Evolutionary conservation across 2,113 vertebrate genomes (phyloP).

Genomic region (Meles meles): DNA sequence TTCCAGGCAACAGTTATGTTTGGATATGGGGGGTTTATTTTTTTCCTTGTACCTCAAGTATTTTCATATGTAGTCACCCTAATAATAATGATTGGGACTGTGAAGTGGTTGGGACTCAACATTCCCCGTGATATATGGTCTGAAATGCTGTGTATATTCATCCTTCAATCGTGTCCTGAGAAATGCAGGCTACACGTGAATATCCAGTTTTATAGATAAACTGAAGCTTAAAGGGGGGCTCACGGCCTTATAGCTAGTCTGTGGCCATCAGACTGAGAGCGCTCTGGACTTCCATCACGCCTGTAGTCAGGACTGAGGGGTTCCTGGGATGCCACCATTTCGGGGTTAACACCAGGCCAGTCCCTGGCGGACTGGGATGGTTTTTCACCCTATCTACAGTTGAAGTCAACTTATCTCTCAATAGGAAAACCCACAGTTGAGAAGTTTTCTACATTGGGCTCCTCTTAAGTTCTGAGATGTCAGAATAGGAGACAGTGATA

Average conservation of each 20-base stretch:
- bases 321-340: not conserved
- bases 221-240: not conserved
- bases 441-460: not conserved
- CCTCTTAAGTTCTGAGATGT: not conserved
- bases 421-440: not conserved
- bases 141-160: not conserved
- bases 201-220: not conserved
- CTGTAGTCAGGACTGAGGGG: not conserved
- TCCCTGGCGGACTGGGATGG: not conserved
- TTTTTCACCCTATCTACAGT: not conserved
- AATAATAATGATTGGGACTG: not conserved
- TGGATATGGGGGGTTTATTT: not conserved
- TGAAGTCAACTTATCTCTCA: not conserved
- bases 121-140: not conserved
- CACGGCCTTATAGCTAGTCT: not conserved
- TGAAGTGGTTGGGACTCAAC: not conserved
- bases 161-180: not conserved
- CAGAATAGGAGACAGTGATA: not conserved
- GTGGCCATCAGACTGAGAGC: not conserved
- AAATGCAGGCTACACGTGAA: not conserved
- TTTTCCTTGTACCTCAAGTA: not conserved
- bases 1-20: not conserved
- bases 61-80: not conserved
- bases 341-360: not conserved
- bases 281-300: not conserved